Percentiles rank a stretch among this genome's conserved stretches.
Evolutionary conservation across 1,140 invertebrate species (phyloP).

Genomic region (Bactericera cockerelli): DNA sequence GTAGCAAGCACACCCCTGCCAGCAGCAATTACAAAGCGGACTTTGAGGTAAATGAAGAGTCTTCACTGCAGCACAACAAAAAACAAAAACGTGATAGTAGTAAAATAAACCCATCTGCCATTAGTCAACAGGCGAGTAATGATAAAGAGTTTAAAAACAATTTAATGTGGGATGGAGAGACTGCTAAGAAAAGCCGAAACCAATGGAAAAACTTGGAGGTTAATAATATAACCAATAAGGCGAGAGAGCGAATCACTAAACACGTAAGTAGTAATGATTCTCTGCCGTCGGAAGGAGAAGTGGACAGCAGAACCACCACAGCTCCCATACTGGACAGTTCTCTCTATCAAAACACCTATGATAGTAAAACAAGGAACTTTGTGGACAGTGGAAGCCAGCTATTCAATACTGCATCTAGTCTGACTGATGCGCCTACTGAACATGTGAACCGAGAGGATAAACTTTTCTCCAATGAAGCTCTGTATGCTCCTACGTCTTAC

Average conservation of each 20-base stretch:
- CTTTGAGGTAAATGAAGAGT: constrained; percentile 1
- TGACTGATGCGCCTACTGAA: background rate
- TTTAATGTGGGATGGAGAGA: background rate
- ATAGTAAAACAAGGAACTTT: constrained; percentile 6
- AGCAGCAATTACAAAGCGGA: background rate
- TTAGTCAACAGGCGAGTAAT: background rate
- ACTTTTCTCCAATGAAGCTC: background rate
- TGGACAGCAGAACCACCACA: background rate
- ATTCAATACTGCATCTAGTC: background rate
- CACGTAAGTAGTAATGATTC: background rate
- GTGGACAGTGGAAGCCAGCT: background rate
- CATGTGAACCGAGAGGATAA: background rate
- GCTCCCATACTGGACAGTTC: constrained; percentile 1
- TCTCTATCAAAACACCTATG: constrained; percentile 1
- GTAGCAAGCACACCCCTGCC: background rate
- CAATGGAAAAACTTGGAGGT: background rate
- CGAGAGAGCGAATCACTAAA: background rate
- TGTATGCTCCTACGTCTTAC: background rate
- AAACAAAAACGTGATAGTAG: background rate
- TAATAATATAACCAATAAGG: background rate
- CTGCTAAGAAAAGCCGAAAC: background rate
- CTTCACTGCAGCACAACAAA: background rate
- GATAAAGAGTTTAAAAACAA: constrained; percentile 4
- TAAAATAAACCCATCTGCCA: background rate
- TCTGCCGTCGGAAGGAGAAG: background rate